Percentiles rank a stretch among this genome's conserved stretches.
These are phyloP conservation scores for Meghimatium bilineatum DNA, from an alignment of 2,888 invertebrate species.

Conservation along the genomic window DNA sequence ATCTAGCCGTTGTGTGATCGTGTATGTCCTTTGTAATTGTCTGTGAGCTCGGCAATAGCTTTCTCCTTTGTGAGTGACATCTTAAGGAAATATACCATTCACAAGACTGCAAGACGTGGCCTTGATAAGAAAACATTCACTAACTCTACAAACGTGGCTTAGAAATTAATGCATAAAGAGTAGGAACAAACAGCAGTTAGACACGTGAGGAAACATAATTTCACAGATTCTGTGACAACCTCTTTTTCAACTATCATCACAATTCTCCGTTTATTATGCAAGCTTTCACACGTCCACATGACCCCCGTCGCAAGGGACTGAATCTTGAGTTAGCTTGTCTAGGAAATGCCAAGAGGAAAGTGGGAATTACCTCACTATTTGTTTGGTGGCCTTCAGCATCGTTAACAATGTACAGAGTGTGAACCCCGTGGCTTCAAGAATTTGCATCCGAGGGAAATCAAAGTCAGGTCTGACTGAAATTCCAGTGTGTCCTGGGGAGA, in stretches of 20 bases:
- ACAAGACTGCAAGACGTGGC: no score
- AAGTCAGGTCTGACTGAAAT: not conserved
- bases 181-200: not conserved
- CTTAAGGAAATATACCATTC: no score
- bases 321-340: not conserved
- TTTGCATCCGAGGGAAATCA: slow-evolving; percentile 2
- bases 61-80: no score
- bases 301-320: not conserved
- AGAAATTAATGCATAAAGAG: not conserved
- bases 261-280: not conserved
- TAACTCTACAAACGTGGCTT: no score
- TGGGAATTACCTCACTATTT: not conserved
- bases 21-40: no score
- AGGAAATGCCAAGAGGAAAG: not conserved
- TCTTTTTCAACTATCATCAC: not conserved
- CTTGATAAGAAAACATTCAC: no score
- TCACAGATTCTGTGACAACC: not conserved
- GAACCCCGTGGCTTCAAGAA: not conserved
- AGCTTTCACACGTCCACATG: not conserved
- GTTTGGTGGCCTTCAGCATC: not conserved
- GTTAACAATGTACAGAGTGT: not conserved
- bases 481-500: no score
- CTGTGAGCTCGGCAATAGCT: no score
- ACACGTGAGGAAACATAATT: not conserved
- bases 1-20: no score